phyloP scores from a whole-genome alignment of 2,888 invertebrate species.

The Yponomeuta malinellus region DNA sequence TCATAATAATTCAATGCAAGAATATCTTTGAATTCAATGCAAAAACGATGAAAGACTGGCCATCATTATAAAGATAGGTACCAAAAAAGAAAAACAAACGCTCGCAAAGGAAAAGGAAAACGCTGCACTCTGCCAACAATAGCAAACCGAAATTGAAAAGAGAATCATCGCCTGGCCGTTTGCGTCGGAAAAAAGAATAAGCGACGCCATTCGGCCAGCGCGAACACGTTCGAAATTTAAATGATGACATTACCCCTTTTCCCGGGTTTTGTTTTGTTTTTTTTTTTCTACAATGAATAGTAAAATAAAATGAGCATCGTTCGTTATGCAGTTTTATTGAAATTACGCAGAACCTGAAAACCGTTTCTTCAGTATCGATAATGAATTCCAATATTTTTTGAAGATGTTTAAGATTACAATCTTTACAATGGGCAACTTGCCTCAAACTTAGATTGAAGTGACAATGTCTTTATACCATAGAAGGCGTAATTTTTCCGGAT shows the following conservation, averaged over 20 bases:
- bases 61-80: neutral
- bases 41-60: neutral
- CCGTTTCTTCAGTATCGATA: too few relatives aligned
- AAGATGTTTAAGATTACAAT: too few relatives aligned
- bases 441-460: too few relatives aligned
- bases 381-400: too few relatives aligned
- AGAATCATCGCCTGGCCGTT: neutral
- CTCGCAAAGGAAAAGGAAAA: neutral
- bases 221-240: neutral
- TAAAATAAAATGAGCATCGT: too few relatives aligned
- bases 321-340: too few relatives aligned
- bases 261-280: neutral
- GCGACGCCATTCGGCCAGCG: neutral
- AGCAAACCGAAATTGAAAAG: neutral
- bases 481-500: too few relatives aligned
- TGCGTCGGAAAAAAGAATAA: neutral
- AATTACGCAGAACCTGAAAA: too few relatives aligned
- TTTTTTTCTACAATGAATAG: neutral
- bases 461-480: too few relatives aligned
- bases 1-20: too few relatives aligned
- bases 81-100: neutral
- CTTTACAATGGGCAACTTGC: too few relatives aligned
- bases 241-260: neutral
- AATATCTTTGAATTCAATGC: too few relatives aligned
- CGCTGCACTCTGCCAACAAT: neutral